Evolutionary conservation across 2,113 vertebrate genomes (phyloP).

Genomic region (Neotoma lepida): DNA sequence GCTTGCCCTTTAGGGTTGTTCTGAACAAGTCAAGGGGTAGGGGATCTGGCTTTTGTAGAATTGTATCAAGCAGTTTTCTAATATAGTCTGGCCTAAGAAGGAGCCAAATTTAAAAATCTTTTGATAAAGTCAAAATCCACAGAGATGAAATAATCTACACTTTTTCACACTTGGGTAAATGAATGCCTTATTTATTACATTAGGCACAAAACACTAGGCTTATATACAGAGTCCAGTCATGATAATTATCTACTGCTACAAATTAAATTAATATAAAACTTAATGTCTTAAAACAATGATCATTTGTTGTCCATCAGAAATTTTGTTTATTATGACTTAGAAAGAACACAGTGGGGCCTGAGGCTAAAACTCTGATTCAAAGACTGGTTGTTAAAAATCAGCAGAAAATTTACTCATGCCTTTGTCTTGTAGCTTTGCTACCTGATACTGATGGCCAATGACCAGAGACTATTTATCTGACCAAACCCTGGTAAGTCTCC

Average conservation of each 20-base stretch:
- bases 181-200: not conserved
- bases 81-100: not conserved
- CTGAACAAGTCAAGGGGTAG: not conserved
- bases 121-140: not conserved
- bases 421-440: not conserved
- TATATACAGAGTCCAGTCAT: not conserved
- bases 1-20: not conserved
- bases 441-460: not conserved
- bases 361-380: not conserved
- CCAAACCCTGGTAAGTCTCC: not conserved
- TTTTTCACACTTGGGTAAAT: not conserved
- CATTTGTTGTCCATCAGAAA: not conserved
- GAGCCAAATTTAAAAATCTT: not conserved
- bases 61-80: not conserved
- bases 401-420: not conserved
- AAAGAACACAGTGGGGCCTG: not conserved
- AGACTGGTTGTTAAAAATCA: not conserved
- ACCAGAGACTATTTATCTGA: not conserved
- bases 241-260: not conserved
- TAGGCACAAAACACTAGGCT: not conserved
- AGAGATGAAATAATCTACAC: not conserved
- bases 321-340: not conserved
- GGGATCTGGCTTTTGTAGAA: not conserved
- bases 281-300: not conserved
- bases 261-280: not conserved